Base-by-base conservation (phyloP, 2,797 vertebrate species). In the Chromobotia macracanthus region DNA sequence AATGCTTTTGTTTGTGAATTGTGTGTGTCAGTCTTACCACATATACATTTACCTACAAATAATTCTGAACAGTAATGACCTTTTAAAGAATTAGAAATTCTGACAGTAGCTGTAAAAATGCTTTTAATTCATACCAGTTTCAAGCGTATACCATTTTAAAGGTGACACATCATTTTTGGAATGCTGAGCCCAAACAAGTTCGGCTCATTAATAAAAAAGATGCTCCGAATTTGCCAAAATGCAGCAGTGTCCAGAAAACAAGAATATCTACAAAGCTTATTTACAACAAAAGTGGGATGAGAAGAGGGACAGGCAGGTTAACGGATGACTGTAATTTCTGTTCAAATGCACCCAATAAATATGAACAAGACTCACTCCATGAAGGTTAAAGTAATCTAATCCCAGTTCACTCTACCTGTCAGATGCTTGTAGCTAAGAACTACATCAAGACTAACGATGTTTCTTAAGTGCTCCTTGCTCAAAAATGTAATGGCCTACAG, bases 321-420 rank as follows among this genome's bases (percentile, higher is more conserved):
- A 72, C 77, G 12, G 50, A 79, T 79, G 77, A 79, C 48, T 65
- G 58, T 65, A 80, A 79, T 79, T 72, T 79, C 60, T 79, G 50
- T 65, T 66, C 77, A 79, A 79, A 79, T 72, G 69, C 69, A 65
- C 28, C 77, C 76, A 71, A 78, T 78, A 78, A 78, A 78, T 78
- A 78, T 78, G 67, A 79, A 72, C 77, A 31, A 55, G 61, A 38
- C 23, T 79, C 51, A 64, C 23, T 66, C 61, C 72, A 69, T 64
- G 64, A 70, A 80, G 61, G 55, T 75, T 73, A 67, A 68, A 67
- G 63, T 75, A 80, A 67, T 80, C 63, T 48, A 73, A 80, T 75
- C 70, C 79, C 61, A 58, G 72, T 75, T 80, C 79, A 80, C 79
- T 73, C 79, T 67, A 73, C 65, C 79, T 67, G 71, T 73, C 79